Evolutionary conservation across 2,888 invertebrate species (phyloP).

Genomic region (Deilephila elpenor): DNA sequence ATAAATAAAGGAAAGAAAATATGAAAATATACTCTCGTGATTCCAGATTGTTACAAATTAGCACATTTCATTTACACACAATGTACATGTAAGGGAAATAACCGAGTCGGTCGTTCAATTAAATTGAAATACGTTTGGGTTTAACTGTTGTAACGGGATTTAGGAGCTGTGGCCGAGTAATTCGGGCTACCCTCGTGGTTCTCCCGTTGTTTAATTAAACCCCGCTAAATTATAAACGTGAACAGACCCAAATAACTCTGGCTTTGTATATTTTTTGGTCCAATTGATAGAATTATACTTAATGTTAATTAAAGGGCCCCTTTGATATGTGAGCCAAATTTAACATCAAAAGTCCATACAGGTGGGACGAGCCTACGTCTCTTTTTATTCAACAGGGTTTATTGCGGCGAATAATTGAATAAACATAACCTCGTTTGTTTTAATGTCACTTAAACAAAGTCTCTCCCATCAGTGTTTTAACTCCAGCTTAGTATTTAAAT

Average conservation of each 20-base stretch:
- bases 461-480: background rate
- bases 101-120: slow-evolving; percentile 51
- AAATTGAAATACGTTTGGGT: slow-evolving; percentile 62
- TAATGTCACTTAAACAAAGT: background rate
- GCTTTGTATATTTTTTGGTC: slow-evolving; percentile 21
- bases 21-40: slow-evolving; percentile 23
- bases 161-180: slow-evolving; percentile 46
- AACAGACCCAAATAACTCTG: slow-evolving; percentile 27
- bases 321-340: slow-evolving; percentile 16
- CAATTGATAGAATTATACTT: slow-evolving; percentile 3
- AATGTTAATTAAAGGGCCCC: background rate
- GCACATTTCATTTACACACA: slow-evolving; percentile 43
- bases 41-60: slow-evolving; percentile 40
- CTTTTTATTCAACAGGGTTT: background rate
- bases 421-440: background rate
- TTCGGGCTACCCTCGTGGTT: slow-evolving; percentile 41
- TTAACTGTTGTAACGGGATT: slow-evolving; percentile 55
- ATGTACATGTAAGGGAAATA: slow-evolving; percentile 46
- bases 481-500: background rate
- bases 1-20: too few species aligned
- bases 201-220: slow-evolving; percentile 56
- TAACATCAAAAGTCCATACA: background rate
- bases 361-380: background rate
- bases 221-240: slow-evolving; percentile 49
- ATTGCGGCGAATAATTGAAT: background rate